phyloP scores from a whole-genome alignment of 2,113 vertebrate genomes.

The Scatophagus argus region DNA sequence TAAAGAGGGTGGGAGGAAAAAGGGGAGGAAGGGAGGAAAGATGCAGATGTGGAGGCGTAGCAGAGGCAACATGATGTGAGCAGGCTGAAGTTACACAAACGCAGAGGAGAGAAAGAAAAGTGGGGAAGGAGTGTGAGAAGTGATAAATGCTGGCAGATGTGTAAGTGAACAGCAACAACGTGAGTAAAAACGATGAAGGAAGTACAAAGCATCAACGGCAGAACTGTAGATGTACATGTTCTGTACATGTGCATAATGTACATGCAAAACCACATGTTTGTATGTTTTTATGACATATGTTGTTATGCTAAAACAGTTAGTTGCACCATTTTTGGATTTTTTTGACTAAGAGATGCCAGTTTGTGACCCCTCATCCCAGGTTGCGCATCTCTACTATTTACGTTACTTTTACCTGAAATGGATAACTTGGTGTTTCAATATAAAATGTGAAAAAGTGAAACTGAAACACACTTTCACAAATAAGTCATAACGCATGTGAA shows the following conservation, averaged over 20 bases:
- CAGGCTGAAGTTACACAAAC: constrained; percentile 19
- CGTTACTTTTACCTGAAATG: too few relatives aligned
- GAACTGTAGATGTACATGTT: too few relatives aligned
- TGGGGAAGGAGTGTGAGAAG: constrained; percentile 9
- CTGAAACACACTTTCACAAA: too few relatives aligned
- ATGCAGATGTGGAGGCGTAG: constrained; percentile 57
- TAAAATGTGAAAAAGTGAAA: too few relatives aligned
- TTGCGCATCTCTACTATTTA: too few relatives aligned
- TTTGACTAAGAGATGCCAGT: background rate
- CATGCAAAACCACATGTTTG: background rate
- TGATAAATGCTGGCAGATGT: constrained; percentile 9
- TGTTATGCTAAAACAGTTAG: background rate
- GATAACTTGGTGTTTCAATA: too few relatives aligned
- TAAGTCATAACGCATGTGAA: too few relatives aligned
- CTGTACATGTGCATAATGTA: too few relatives aligned
- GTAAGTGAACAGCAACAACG: constrained; percentile 1
- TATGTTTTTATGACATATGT: background rate
- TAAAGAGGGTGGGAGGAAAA: constrained; percentile 12
- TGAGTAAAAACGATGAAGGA: constrained; percentile 1
- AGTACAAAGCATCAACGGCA: background rate
- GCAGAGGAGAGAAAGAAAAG: constrained; percentile 1
- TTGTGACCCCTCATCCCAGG: too few relatives aligned
- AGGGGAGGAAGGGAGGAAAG: constrained; percentile 22
- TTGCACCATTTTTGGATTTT: too few relatives aligned
- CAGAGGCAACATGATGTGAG: constrained; percentile 38